Percentiles rank a stretch among this genome's conserved stretches.
Conservation (phyloP, 2,113 vertebrate genomes). For the Pluvianellus socialis region DNA sequence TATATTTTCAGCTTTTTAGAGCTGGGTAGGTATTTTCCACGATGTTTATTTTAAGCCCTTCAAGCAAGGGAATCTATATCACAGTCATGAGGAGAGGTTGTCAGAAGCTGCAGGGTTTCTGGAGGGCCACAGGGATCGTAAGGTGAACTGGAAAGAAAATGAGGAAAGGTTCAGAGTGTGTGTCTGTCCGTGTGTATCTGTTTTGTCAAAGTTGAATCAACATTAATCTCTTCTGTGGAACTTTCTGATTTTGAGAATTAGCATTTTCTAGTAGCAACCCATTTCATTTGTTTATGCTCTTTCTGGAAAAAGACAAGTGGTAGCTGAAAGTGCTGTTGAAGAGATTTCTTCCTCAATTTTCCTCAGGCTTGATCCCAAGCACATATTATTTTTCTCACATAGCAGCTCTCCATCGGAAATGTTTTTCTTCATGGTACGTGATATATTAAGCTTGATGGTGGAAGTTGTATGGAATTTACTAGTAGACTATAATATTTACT, state of each 20-base stretch:
- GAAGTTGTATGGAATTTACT: slow-evolving; percentile 29
- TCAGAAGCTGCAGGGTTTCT: not conserved
- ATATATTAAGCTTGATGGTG: not conserved
- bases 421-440: not conserved
- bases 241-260: not conserved
- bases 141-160: not conserved
- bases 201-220: not conserved
- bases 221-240: not conserved
- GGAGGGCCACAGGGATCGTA: not conserved
- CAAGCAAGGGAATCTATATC: not conserved
- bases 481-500: slow-evolving; percentile 3
- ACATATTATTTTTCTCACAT: not conserved
- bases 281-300: not conserved
- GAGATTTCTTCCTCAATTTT: not conserved
- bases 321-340: not conserved
- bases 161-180: not conserved
- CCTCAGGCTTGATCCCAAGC: not conserved
- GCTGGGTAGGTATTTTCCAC: not conserved
- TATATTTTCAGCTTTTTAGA: not conserved
- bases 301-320: not conserved
- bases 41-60: not conserved
- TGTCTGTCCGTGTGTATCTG: too few species aligned
- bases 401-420: not conserved
- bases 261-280: not conserved
- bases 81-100: not conserved